Evolutionary conservation across 2,888 invertebrate genomes (phyloP), one percentile per base, ranked within the genome.

Genomic region (Acanthococcus lagerstroemiae): DNA sequence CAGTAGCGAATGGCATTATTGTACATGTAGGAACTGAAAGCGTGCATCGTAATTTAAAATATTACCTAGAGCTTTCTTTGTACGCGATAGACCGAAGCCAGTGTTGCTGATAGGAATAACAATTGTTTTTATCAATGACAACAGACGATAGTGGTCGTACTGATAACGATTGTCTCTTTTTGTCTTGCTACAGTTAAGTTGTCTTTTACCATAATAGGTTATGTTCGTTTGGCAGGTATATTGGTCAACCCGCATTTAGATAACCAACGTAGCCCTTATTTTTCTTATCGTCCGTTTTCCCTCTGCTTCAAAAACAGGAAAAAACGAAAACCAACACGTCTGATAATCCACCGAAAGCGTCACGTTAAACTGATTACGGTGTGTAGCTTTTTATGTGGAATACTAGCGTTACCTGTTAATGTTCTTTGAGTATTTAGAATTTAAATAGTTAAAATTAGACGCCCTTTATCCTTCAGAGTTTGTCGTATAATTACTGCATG

Each of bases 201-300:
- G 45, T 58, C 58, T 58, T 46, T 46, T n/a, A 25, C 24, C 45
- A 46, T 58, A 58, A 46, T 58, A 58, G 24, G 37, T 58, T 30
- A 58, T 9, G 19, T 19, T 58, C 15, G 19, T 7, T 37, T 37
- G 17, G 37, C 37, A 56, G 44, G 25, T 9, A 46, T 46, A 58
- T 45, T 58, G 25, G 45, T 25, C 45, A 46, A 58, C 58, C 58
- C 58, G 58, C 58, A 58, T 58, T 58, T 45, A 58, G 25, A 55
- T 55, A 55, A 15, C n/a, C 9, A 50, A 17, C 58, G 22, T 25
- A 56, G 58, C 58, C 58, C 58, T 58, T 58, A 58, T 58, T 58
- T 58, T 25, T n/a, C 25, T 58, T 58, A 58, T 58, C 58, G 17
- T 37, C 45, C 22, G 44, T 58, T 58, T 58, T 58, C 25, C 37